A percentile compares a stretch with the other conserved stretches of the same genome.
Evolutionary conservation across 1,140 invertebrate species (phyloP).

Genomic region (Bradysia coprophila): DNA sequence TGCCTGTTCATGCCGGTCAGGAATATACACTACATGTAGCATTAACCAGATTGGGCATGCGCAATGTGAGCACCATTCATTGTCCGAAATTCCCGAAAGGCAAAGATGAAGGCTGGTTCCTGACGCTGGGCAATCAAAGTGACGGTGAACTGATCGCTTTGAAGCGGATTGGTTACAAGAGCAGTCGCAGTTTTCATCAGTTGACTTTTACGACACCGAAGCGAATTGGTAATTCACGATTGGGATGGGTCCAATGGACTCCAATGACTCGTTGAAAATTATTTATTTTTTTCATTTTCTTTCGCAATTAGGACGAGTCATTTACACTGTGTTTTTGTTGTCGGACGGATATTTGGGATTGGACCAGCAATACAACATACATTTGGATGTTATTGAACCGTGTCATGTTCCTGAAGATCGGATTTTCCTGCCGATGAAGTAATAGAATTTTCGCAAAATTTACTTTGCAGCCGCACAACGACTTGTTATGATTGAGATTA

Average conservation of each 20-base stretch:
- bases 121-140: slow-evolving; percentile 60
- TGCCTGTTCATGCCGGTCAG: slow-evolving; percentile 37
- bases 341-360: slow-evolving; percentile 89
- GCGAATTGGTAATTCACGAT: slow-evolving; percentile 10
- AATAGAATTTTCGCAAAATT: too few relatives aligned
- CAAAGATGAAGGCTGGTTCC: slow-evolving; percentile 92
- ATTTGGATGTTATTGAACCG: slow-evolving; percentile 35
- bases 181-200: slow-evolving; percentile 23
- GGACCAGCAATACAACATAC: slow-evolving; percentile 80
- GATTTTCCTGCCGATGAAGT: too few relatives aligned
- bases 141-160: slow-evolving; percentile 66
- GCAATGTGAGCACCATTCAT: slow-evolving; percentile 38
- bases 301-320: slow-evolving; percentile 49
- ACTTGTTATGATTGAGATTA: too few relatives aligned
- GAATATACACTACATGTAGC: slow-evolving; percentile 52
- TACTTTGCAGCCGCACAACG: too few relatives aligned
- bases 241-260: not conserved
- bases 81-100: slow-evolving; percentile 76
- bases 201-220: slow-evolving; percentile 21
- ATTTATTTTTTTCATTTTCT: too few relatives aligned
- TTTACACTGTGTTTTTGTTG: slow-evolving; percentile 72
- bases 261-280: too few relatives aligned
- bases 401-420: not conserved
- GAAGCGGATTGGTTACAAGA: slow-evolving; percentile 43
- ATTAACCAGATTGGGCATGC: slow-evolving; percentile 27